Percentiles rank a stretch among this genome's conserved stretches.
Evolutionary conservation across 2,888 invertebrate species (phyloP).

Genomic region (Belgica antarctica): DNA sequence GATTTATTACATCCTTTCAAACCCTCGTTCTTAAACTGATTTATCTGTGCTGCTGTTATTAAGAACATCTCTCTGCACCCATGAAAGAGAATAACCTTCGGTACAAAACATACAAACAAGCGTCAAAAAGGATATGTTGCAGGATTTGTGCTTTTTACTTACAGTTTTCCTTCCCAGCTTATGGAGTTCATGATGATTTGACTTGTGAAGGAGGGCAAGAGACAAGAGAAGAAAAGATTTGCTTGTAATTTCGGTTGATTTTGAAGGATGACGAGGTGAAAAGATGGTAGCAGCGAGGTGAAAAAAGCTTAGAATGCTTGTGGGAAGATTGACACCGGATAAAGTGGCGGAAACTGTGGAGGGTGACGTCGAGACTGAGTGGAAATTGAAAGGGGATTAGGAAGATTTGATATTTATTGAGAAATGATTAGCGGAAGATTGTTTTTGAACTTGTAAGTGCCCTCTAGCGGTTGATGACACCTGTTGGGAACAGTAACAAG

Average conservation of each 20-base stretch:
- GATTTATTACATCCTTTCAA: constrained; percentile 36
- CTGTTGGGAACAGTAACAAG: too few relatives aligned
- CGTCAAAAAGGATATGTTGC: constrained; percentile 26
- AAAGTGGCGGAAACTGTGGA: too few relatives aligned
- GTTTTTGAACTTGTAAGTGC: too few relatives aligned
- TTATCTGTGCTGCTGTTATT: constrained; percentile 20
- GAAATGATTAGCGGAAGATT: too few relatives aligned
- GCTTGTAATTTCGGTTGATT: neutral
- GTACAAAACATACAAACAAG: neutral
- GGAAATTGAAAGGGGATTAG: too few relatives aligned
- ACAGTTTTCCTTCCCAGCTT: too few relatives aligned
- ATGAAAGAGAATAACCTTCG: neutral
- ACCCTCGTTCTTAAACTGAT: constrained; percentile 29
- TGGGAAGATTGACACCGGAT: too few relatives aligned
- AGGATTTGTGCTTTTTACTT: neutral
- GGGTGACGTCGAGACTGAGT: too few relatives aligned
- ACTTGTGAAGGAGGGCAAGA: neutral
- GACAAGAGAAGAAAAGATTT: neutral
- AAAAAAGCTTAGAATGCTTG: too few relatives aligned
- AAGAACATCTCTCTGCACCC: constrained; percentile 5
- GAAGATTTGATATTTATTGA: too few relatives aligned
- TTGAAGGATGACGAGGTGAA: constrained; percentile 21
- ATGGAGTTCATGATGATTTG: neutral
- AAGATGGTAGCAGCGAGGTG: too few relatives aligned
- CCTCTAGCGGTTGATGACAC: too few relatives aligned